Evolutionary conservation across 2,797 vertebrate genomes (phyloP), one percentile per base, ranked within the genome.

Genomic region (Luscinia megarhynchos): DNA sequence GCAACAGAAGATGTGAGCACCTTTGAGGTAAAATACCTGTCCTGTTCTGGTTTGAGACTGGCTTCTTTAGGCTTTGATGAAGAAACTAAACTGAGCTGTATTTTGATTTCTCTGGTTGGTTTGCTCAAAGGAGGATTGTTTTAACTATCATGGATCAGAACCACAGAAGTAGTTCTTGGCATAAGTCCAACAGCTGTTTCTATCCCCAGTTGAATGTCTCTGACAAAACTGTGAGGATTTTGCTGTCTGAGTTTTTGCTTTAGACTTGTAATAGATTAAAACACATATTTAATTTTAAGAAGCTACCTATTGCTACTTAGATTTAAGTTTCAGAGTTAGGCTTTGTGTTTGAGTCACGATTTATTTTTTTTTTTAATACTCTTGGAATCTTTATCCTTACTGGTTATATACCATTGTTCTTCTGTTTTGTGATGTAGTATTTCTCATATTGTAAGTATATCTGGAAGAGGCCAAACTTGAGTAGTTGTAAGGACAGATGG

Each of bases 171-270:
- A 50, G 8, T 46, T 67, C 15, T 67, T 90, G 45, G 29, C 3
- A 18, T 6, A 26, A 34, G 18, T 45, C 9, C 34, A 34, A 46
- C 10, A 32, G 18, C 2, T 9, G 3, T 51, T 96, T 66, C 64
- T 14, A 64, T 51, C 11, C 10, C 2, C 3, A 20, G 0, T 4
- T 11, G 30, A 46, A 32, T 2, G 2, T 30, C 23, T 89, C 40
- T 58, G 51, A n/a, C n/a, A 81, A 75, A 90, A 41, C 5, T 4
- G 0, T 4, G 27, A 69, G 6, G 6, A 15, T 18, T 77, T 53
- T 61, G 5, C 18, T 78, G 13, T 43, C 32, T 30, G 15, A 72
- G 5, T 21, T 75, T 22, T 79, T 66, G 26, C 24, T 87, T 78
- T 62, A 63, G 43, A 21, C 5, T 48, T 5, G 1, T 9, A 48